Base-by-base conservation (phyloP, 2,113 vertebrate species). In the Podarcis muralis region DNA sequence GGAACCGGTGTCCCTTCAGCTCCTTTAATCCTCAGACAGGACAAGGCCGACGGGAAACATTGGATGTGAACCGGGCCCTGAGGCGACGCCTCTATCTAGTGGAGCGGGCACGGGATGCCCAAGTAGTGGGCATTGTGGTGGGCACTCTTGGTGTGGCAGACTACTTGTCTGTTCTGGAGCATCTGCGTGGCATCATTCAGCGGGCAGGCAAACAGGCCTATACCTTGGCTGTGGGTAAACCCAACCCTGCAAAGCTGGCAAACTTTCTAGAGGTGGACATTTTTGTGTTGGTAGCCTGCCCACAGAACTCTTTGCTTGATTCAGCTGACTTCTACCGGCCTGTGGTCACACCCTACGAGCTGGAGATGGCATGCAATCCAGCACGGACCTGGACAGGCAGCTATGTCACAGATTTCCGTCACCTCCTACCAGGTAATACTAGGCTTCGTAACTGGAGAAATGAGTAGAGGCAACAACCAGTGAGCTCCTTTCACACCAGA, bases 181-280 rank as follows among this genome's bases (percentile, higher is more conserved):
- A 98, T 95, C 94, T 99, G 69, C 97, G 97, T 80, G 95, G 96
- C 65, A 94, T 97, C 7, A 95, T 98, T 86, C 86, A 6, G 83
- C 94, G 92, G 25, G 98, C 98, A 0, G 98, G 98, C 48, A 99
- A 99, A 94, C 98, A 98, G 92, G 98, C 98, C 96, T 99, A 99
- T 78, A 97, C 98, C 0, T 97, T 99, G 87, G 98, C 98, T 0
- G 96, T 99, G 97, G 99, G 99, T 13, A 98, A 98, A 85, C 96
- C 98, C 0, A 99, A 98, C 3, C 98, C 99, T 0, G 95, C 98
- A 76, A 99, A 99, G 87, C 96, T 99, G 23, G 99, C 99, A 71
- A 99, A 99, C 96, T 99, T 99, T 91, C 94, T 96, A 1, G 99
- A 99, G 91, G 97, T 99, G 80, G 99, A 99, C 84, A 85, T 99